Evolutionary conservation across 2,888 invertebrate species (phyloP).

Genomic region (Subacronicta megacephala): DNA sequence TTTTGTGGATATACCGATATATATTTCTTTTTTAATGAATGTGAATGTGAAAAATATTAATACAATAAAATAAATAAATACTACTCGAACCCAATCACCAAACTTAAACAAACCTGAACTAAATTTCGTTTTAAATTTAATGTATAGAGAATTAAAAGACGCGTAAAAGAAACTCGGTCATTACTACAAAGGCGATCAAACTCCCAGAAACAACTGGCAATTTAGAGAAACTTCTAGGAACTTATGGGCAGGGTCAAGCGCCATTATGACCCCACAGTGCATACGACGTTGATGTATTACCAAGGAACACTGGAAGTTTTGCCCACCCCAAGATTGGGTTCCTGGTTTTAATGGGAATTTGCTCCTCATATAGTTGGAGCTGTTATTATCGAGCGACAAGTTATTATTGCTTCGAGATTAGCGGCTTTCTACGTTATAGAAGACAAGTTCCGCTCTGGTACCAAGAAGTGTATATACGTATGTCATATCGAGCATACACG

Average conservation of each 20-base stretch:
- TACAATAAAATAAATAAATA: no score
- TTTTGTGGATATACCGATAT: no score
- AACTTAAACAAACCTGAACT: no score
- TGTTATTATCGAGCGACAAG: constrained; percentile 5
- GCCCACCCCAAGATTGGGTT: constrained; percentile 20
- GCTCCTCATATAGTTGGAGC: not conserved
- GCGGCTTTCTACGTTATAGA: not conserved
- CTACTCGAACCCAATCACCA: no score
- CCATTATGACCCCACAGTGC: constrained; percentile 42
- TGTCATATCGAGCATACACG: no score
- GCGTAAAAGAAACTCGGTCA: constrained; percentile 8
- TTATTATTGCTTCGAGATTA: not conserved
- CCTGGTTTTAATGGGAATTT: constrained; percentile 21
- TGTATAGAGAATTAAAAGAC: not conserved
- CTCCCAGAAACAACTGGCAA: constrained; percentile 9
- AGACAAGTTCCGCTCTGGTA: no score
- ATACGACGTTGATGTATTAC: constrained; percentile 52
- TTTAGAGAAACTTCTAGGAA: constrained; percentile 25
- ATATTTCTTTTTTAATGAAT: no score
- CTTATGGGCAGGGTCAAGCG: constrained; percentile 51
- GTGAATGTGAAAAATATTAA: no score
- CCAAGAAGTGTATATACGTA: no score
- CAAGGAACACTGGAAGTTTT: constrained; percentile 22
- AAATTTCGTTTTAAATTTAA: no score
- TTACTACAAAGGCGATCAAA: constrained; percentile 28